phyloP scores from a whole-genome alignment of 2,888 invertebrate species.

The Melitaea athalia region DNA sequence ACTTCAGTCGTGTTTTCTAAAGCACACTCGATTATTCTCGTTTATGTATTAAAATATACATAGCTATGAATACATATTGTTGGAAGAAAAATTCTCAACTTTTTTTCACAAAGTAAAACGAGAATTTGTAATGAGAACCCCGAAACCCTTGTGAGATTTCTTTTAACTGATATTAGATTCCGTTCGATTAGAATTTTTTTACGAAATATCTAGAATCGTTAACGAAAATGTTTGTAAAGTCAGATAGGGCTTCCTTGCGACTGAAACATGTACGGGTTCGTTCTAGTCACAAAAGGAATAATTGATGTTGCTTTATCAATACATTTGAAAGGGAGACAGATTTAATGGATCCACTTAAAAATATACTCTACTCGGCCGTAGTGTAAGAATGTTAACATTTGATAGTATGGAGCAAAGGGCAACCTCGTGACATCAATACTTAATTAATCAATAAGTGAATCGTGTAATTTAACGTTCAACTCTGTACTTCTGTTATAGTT shows the following conservation, averaged over 20 bases:
- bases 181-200: conserved; percentile 10
- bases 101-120: neutral
- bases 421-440: no score
- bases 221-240: neutral
- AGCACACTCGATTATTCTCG: no score
- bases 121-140: conserved; percentile 9
- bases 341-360: no score
- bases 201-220: neutral
- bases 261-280: conserved; percentile 9
- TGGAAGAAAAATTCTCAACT: neutral
- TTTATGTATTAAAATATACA: no score
- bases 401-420: no score
- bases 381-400: no score
- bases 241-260: conserved; percentile 4
- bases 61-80: no score
- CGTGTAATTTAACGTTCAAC: no score
- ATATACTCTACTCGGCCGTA: no score
- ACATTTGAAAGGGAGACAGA: neutral
- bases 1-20: no score
- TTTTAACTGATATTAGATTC: conserved; percentile 17
- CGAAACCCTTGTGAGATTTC: conserved; percentile 15
- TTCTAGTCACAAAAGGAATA: conserved; percentile 14
- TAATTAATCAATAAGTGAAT: no score
- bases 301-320: conserved; percentile 1
- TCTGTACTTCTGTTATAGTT: no score